phyloP scores from a whole-genome alignment of 1,140 invertebrate species.

The Pogonomyrmex barbatus region DNA sequence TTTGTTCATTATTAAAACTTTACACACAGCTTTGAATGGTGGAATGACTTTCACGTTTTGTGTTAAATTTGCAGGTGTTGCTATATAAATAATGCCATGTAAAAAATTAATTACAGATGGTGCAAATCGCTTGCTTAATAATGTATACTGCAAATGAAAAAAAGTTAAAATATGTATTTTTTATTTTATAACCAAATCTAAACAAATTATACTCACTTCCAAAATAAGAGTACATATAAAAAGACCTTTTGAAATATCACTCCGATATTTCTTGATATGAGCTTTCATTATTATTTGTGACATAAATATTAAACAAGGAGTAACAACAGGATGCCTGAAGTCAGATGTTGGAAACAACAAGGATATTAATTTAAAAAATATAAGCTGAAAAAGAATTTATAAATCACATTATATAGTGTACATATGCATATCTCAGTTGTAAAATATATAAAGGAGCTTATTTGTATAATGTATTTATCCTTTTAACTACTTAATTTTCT shows the following conservation, averaged over 20 bases:
- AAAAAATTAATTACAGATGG: constrained; percentile 93
- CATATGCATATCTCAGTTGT: constrained; percentile 21
- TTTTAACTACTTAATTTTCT: background rate
- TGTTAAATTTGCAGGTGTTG: constrained; percentile 87
- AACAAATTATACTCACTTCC: constrained; percentile 87
- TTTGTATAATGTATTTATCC: too few relatives aligned
- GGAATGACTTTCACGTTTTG: constrained; percentile 87
- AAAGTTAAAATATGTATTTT: background rate
- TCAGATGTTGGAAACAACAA: constrained; percentile 95
- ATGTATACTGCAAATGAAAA: constrained; percentile 89
- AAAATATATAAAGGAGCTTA: too few relatives aligned
- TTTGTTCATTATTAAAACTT: constrained; percentile 87
- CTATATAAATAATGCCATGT: constrained; percentile 89
- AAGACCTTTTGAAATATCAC: constrained; percentile 92
- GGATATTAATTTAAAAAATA: constrained; percentile 93
- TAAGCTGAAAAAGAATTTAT: constrained; percentile 86
- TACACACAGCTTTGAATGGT: constrained; percentile 88
- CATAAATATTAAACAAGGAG: constrained; percentile 94
- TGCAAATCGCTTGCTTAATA: constrained; percentile 92
- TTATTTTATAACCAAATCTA: constrained; percentile 31
- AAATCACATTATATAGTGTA: constrained; percentile 49
- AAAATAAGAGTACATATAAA: constrained; percentile 91
- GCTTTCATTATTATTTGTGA: constrained; percentile 91
- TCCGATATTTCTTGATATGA: constrained; percentile 87
- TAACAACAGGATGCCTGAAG: constrained; percentile 94